Base-by-base conservation (phyloP, 2,888 invertebrate species). In the Nomada goodeniana region DNA sequence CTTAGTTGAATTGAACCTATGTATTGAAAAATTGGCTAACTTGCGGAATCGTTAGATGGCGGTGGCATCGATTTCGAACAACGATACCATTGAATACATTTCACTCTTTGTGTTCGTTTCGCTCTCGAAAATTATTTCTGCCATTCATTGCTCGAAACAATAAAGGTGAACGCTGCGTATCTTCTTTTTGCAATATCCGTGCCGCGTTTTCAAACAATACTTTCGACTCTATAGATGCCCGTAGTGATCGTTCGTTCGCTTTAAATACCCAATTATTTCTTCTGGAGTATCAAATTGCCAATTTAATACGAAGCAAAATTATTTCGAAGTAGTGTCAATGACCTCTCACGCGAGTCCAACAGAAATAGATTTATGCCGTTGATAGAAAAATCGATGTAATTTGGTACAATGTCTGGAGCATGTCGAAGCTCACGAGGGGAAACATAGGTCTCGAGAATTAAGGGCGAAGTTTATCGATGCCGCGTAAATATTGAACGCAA, bases 401-500 rank as follows among this genome's bases (percentile, higher is more conserved):
- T 50, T 13, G 7, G 2, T n/a, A 0, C 13, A 47, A 23, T 36
- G 2, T 36, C 36, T 36, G n/a, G 23, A n/a, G 20, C 26, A 15
- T n/a, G 13, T n/a, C 13, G 55, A 13, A 44, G 44, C 23, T 44
- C 13, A 23, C 13, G 4, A n/a, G 7, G 11, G 1, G 23, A 68
- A 69, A 59, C 42, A 47, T 18, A 44, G 55, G 15, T n/a, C 4
- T 59, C 18, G 69, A 29, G 57, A 59, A 69, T 80, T 59, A 18
- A 11, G 26, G 42, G 50, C 13, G 67, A 57, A 68, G 63, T 64
- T 81, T 63, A 69, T 76, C 68, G 80, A 81, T 69, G 72, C 53
- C 63, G 57, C 55, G 60, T 81, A 82, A 76, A 81, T 76, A 82
- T 65, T 69, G 81, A 81, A 81, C 59, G 67, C 74, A 52, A 80